Percentiles rank a stretch among this genome's conserved stretches.
phyloP scores from a whole-genome alignment of 2,113 vertebrate species.

The Climacteris rufus region DNA sequence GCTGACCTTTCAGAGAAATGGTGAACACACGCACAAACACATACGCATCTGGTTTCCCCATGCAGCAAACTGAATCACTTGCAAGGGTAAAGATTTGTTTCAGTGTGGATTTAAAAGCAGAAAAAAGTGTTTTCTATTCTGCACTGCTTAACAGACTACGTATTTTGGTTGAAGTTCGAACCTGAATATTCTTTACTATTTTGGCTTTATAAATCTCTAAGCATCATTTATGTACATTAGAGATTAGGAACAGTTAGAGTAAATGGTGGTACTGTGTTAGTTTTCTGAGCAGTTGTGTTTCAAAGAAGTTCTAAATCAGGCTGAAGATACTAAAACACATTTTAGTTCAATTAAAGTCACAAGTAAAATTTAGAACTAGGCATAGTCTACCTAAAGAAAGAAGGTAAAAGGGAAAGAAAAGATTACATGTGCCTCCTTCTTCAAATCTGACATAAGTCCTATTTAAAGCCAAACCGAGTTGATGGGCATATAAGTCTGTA shows the following conservation, averaged over 20 bases:
- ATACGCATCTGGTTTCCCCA: background rate
- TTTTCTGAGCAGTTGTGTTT: background rate
- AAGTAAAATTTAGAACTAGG: background rate
- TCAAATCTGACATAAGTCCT: background rate
- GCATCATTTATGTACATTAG: background rate
- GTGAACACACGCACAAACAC: background rate
- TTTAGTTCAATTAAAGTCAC: background rate
- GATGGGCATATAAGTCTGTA: background rate
- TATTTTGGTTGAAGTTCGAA: background rate
- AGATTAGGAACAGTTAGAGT: background rate
- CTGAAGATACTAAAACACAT: background rate
- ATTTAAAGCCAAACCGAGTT: background rate
- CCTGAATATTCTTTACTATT: background rate
- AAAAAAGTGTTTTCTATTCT: background rate
- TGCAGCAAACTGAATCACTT: background rate
- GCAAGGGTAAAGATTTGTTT: background rate
- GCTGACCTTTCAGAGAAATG: background rate
- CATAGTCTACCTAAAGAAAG: background rate
- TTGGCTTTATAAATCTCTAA: background rate
- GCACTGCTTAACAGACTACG: accelerated
- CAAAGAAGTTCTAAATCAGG: background rate
- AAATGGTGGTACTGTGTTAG: background rate
- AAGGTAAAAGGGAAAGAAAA: background rate
- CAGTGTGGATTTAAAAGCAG: background rate
- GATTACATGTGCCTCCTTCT: background rate